Evolutionary conservation across 30 jellyfish, hydroid and myxozoan genomes (phyloP).

Genomic region (Nemopilema nomurai): DNA sequence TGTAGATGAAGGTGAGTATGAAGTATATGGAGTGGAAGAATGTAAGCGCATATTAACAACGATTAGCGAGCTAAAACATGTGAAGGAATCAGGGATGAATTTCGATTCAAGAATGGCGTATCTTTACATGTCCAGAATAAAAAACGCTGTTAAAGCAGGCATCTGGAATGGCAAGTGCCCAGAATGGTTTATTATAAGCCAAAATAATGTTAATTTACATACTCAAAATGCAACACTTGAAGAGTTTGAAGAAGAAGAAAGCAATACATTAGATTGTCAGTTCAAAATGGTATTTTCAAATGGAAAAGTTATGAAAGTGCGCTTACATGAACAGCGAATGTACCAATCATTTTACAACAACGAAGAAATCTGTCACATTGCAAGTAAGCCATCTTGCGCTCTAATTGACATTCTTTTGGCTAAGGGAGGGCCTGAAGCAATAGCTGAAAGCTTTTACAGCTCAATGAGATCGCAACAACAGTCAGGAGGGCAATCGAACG

Average conservation of each 20-base stretch:
- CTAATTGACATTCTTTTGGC: too few species aligned
- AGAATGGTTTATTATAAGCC: slow-evolving; percentile 37
- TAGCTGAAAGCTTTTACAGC: too few species aligned
- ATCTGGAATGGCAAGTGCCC: slow-evolving; percentile 42
- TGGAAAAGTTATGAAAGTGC: neutral
- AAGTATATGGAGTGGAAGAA: slow-evolving; percentile 40
- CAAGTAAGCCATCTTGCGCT: slow-evolving; percentile 15
- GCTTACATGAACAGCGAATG: slow-evolving; percentile 30
- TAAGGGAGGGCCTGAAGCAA: too few species aligned
- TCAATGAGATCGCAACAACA: too few species aligned
- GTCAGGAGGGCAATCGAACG: too few species aligned
- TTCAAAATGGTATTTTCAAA: slow-evolving; percentile 11
- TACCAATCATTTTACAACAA: slow-evolving; percentile 21
- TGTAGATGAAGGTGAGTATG: slow-evolving; percentile 16
- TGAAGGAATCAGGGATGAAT: slow-evolving; percentile 23
- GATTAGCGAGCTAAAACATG: slow-evolving; percentile 15
- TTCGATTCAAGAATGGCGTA: slow-evolving; percentile 52
- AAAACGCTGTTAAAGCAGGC: slow-evolving; percentile 32
- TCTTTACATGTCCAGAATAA: slow-evolving; percentile 7
- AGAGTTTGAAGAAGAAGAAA: neutral
- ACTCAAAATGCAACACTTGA: neutral
- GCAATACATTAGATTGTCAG: neutral
- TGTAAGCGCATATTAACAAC: slow-evolving; percentile 13
- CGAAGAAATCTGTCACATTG: neutral
- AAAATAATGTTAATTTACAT: neutral